These are phyloP conservation scores for Tachyglossus aculeatus DNA, from an alignment of 2,797 vertebrate genomes.

Conservation along the genomic window DNA sequence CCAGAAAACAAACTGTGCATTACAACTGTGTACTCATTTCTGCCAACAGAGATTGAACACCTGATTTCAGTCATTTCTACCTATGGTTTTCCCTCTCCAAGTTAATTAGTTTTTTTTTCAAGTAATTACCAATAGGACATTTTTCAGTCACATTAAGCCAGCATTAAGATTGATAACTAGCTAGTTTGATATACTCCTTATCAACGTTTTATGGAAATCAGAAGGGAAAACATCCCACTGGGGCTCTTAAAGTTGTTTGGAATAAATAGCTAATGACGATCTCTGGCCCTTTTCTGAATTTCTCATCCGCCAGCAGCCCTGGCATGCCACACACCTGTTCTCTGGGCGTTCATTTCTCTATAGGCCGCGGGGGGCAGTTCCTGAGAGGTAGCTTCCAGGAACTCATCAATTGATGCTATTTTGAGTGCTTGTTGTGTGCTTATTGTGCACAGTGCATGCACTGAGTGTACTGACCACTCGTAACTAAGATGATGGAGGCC, in stretches of 20 bases:
- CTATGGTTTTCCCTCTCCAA: constrained; percentile 80
- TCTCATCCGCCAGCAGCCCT: constrained; percentile 46
- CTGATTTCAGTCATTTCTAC: constrained; percentile 80
- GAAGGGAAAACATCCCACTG: constrained; percentile 71
- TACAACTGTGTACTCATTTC: constrained; percentile 38
- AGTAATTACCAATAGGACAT: constrained; percentile 79
- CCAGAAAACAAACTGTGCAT: not conserved
- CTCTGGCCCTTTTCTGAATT: constrained; percentile 65
- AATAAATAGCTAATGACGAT: constrained; percentile 66
- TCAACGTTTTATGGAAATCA: constrained; percentile 75
- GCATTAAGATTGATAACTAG: constrained; percentile 71
- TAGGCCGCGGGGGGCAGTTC: too few species aligned
- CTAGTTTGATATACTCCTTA: constrained; percentile 75
- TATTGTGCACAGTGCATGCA: too few species aligned
- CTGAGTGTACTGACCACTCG: too few species aligned
- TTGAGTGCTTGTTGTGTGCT: too few species aligned
- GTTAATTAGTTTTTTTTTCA: constrained; percentile 81
- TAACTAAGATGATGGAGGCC: too few species aligned
- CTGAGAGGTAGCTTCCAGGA: too few species aligned
- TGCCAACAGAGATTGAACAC: constrained; percentile 65
- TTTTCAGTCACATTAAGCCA: constrained; percentile 71
- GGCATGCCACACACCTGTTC: too few species aligned
- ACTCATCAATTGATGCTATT: too few species aligned
- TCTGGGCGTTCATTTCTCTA: too few species aligned
- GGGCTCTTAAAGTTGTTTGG: constrained; percentile 72